Evolutionary conservation across 2,797 vertebrate species (phyloP).

Genomic region (Lacerta agilis): DNA sequence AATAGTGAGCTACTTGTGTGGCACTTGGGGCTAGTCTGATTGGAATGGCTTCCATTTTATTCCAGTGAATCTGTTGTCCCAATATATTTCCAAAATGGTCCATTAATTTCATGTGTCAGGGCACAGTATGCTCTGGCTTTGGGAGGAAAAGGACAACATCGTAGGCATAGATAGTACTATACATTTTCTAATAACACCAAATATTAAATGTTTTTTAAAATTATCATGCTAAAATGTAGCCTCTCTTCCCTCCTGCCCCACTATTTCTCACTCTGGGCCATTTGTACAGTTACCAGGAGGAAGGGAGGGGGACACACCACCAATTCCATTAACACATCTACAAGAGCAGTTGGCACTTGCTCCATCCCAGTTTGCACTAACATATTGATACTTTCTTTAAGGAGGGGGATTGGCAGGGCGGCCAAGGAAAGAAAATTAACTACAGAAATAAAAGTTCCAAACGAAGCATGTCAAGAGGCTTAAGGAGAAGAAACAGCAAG

Average conservation of each 20-base stretch:
- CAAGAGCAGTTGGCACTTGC: constrained; percentile 74
- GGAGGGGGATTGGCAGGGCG: constrained; percentile 29
- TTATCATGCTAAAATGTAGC: constrained; percentile 53
- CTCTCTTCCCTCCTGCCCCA: constrained; percentile 74
- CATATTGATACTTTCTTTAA: constrained; percentile 79
- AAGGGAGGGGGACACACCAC: constrained; percentile 24
- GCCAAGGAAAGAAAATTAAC: background rate
- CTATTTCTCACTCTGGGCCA: constrained; percentile 76
- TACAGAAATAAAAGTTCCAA: constrained; percentile 40
- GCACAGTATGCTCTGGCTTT: background rate
- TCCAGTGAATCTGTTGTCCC: background rate
- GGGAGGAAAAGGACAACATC: no score
- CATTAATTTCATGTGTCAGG: background rate
- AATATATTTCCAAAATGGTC: background rate
- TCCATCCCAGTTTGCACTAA: constrained; percentile 75
- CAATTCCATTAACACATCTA: constrained; percentile 79
- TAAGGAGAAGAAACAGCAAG: constrained; percentile 33
- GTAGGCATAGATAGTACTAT: background rate
- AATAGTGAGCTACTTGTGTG: background rate
- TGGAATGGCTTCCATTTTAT: background rate
- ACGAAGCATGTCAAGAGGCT: background rate
- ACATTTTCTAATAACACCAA: constrained; percentile 48
- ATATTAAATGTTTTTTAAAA: background rate
- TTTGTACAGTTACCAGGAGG: constrained; percentile 77
- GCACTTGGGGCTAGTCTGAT: background rate